phyloP scores from a whole-genome alignment of 2,113 vertebrate genomes.

The Oryzias melastigma region DNA sequence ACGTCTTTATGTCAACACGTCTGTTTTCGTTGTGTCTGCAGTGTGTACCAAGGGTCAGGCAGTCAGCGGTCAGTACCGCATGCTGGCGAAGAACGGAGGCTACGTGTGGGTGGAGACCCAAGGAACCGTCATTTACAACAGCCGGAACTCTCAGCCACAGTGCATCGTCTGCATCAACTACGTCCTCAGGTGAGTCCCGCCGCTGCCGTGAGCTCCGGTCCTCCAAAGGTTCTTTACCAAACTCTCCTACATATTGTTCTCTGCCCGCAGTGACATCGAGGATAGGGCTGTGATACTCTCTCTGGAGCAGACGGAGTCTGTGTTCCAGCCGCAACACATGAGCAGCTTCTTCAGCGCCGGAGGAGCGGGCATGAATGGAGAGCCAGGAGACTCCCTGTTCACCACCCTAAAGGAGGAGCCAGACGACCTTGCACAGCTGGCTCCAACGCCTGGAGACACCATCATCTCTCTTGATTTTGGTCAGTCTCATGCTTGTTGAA shows the following conservation, averaged over 20 bases:
- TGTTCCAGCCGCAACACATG: constrained; percentile 87
- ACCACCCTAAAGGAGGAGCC: constrained; percentile 95
- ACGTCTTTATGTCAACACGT: accelerated
- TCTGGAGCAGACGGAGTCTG: constrained; percentile 92
- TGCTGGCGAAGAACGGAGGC: constrained; percentile 94
- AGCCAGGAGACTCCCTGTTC: constrained; percentile 83
- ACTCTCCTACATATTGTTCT: not conserved
- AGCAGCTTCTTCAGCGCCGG: constrained; percentile 75
- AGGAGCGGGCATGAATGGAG: constrained; percentile 43
- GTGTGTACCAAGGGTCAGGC: constrained; percentile 97
- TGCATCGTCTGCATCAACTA: constrained; percentile 97
- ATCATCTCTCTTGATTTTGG: constrained; percentile 92
- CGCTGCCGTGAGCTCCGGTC: not conserved
- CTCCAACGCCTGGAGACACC: constrained; percentile 89
- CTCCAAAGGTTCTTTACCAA: too few species aligned
- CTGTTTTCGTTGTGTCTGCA: constrained; percentile 45
- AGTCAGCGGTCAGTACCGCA: constrained; percentile 89
- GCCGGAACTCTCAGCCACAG: constrained; percentile 96
- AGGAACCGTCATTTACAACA: constrained; percentile 95
- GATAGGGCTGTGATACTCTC: constrained; percentile 90
- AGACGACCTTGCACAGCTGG: constrained; percentile 91
- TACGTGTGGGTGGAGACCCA: constrained; percentile 98
- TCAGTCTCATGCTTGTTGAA: constrained; percentile 52
- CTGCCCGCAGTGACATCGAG: constrained; percentile 85
- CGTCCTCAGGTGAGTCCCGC: constrained; percentile 86